Base-by-base conservation (phyloP, 2,797 vertebrate species). In the Artibeus lituratus region DNA sequence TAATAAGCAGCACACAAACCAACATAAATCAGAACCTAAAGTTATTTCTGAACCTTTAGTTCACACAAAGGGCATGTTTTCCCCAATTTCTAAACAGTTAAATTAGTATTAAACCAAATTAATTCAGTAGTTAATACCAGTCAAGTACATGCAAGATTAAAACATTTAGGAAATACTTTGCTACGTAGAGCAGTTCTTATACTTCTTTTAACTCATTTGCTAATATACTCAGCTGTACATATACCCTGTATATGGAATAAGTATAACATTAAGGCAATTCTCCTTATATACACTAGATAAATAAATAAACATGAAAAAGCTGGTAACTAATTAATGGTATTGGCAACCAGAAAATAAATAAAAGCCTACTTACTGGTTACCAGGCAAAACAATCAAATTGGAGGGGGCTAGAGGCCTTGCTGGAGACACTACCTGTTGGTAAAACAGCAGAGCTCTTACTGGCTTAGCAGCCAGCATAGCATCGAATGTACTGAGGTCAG, bases 51-150 rank as follows among this genome's bases (percentile, higher is more conserved):
- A 96, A 90, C 19, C 15, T 67, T 84, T 37, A 76, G 21, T 90
- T 95, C 19, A 95, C 8, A 95, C 24, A 85, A 96, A 95, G 65
- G n/a, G 4, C 42, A 84, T 19, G 22, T 73, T 83, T 96, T 32
- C 62, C 47, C 39, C 57, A 87, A 92, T 77, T 94, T 97, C 85
- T 95, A 94, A 93, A 88, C 35, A 91, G 3, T 49, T 87, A 51
- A 86, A 24, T 81, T 91, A 65, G 44, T 35, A 24, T 32, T 37
- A n/a, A 96, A 89, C 42, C 87, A 90, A 81, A 37, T 77, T 44
- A 80, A 65, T 37, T 88, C 35, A 65, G 37, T 84, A 84, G 7
- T 70, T 32, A 69, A 57, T 47, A 84, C 35, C 26, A 72, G 16
- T 55, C 49, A 69, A 84, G n/a, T 84, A 94, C 2, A 55, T 14